Evolutionary conservation across 2,888 invertebrate genomes (phyloP), one percentile per base, ranked within the genome.

Genomic region (Disparrhopalites patrizii): DNA sequence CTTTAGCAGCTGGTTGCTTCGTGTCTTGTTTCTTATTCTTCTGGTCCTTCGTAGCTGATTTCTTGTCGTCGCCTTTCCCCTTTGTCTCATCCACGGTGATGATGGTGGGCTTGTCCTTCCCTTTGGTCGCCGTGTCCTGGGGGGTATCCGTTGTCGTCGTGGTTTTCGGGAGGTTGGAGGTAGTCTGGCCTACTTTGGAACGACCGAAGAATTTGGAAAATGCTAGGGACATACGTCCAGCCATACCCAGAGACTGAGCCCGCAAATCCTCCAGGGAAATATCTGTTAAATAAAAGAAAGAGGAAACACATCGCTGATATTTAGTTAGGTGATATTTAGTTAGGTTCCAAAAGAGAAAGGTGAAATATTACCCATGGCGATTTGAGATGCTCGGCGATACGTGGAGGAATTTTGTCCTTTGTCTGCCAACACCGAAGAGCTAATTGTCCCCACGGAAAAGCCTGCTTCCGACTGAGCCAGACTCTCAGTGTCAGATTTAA

Each of bases 401-500:
- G 75, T 74, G 23, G 72, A 69, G 20, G 66, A 65, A 18, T 68
- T 58, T n/a, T 65, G 56, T 8, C 62, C 67, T 8, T 52, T 62
- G 18, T 52, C 40, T 47, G 64, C 63, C 40, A 66, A 62, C 27
- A 67, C 67, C 1, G 70, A 66, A 8, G 75, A 75, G 43, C 73
- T 75, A 23, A 74, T 67, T 2, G 76, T 73, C 2, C 71, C 74
- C 36, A 66, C 69, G 0, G 75, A 74, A n/a, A 73, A 72, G 1
- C 70, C 71, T 1, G 67, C 73, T 51, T 78, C 78, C 0, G 77
- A 78, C 40, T 76, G 76, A 2, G 76, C 77, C n/a, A 77, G 69
- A 68, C 79, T 79, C 69, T 83, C 84, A 75, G 83, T 83, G 74
- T 85, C 84, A 5, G 82, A 81, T 73, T 82, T 83, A 65, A 85